These are phyloP conservation scores for Rhinella marina DNA, from an alignment of 2,797 vertebrate species.

Conservation along the genomic window DNA sequence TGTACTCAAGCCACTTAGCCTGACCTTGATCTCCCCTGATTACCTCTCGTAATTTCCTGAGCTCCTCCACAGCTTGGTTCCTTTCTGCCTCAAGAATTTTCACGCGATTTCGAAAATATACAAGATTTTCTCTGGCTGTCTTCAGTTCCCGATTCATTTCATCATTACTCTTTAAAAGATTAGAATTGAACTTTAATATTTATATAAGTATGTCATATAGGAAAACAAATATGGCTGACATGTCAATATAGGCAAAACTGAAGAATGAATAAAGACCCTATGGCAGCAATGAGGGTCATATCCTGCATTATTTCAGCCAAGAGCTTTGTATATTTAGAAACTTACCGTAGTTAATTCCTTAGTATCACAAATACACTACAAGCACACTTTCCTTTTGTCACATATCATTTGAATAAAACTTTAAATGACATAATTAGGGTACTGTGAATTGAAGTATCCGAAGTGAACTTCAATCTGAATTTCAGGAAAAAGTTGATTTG, in stretches of 20 bases:
- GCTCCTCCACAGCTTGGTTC: constrained; percentile 67
- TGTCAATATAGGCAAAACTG: not conserved
- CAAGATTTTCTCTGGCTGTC: constrained; percentile 70
- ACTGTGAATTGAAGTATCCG: no score
- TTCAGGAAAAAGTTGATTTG: no score
- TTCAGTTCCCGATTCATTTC: constrained; percentile 67
- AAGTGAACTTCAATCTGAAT: no score
- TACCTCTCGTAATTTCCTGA: constrained; percentile 63
- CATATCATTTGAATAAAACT: not conserved
- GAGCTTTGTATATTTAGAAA: not conserved
- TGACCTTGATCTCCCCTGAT: not conserved
- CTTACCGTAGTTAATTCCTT: not conserved
- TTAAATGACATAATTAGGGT: no score
- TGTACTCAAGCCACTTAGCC: not conserved
- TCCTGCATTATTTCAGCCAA: not conserved
- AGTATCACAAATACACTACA: not conserved
- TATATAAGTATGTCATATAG: not conserved
- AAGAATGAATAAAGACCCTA: not conserved
- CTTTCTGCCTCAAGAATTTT: constrained; percentile 69
- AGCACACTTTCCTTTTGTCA: not conserved
- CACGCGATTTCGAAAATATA: constrained; percentile 67
- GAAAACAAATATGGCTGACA: not conserved
- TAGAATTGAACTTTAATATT: not conserved
- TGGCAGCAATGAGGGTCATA: not conserved
- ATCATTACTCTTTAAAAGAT: constrained; percentile 56